Evolutionary conservation across 2,113 vertebrate species (phyloP), one percentile per base, ranked within the genome.

Genomic region (Brienomyrus longianalis): DNA sequence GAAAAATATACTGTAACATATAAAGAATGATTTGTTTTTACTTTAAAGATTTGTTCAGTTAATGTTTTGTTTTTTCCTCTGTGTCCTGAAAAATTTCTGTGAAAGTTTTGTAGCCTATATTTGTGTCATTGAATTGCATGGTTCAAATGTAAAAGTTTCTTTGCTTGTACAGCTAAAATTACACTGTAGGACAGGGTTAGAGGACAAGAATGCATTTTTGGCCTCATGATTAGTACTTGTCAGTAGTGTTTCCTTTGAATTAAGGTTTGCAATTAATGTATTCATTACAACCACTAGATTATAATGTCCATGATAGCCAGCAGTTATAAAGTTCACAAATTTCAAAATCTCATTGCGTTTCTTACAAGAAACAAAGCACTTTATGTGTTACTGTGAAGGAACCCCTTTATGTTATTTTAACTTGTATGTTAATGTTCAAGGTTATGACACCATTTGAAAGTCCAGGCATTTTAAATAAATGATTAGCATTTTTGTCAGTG

Each of bases 331-430:
- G 66, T 27, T 80, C 66, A 50, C 62, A 1, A 80, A n/a, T 27
- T 15, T 85, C 43, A n/a, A 51, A 45, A 39, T 52, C 39, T 85
- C 51, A 47, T 27, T 13, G 2, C 5, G 21, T 89, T 85, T 59
- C 54, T 89, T 54, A 27, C 19, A 62, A 39, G 77, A 85, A 85
- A 85, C 77, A 56, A 89, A 84, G 77, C 89, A 89, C 89, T 89
- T 89, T 89, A 89, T 52, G 89, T 85, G 77, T 89, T 83, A 89
- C 89, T 89, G 89, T 84, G 77, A 89, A 62, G 51, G 89, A 89
- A 51, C 31, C 10, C 10, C 43, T 70, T 51, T 77, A 77, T 51
- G 51, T 59, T 43, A 27, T n/a, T 39, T 88, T 45, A 45, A 50
- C 51, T 39, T 80, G 47, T 80, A n/a, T 80, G 88, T 23, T 27